Conservation (phyloP, 2,888 invertebrate species). For the Myathropa florea region DNA sequence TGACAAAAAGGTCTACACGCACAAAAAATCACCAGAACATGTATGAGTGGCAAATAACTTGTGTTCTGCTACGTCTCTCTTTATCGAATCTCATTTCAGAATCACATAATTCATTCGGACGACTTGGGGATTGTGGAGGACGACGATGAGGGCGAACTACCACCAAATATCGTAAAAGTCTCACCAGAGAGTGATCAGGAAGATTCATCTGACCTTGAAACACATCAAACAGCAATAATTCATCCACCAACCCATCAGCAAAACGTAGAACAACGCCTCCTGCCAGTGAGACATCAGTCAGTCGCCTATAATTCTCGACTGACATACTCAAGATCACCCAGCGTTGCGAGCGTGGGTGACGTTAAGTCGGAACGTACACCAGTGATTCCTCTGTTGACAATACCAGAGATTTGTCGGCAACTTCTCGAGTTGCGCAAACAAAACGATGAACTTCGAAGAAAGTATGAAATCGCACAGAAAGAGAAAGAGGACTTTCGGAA, state of each 20-base stretch:
- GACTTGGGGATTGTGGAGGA: slow-evolving; percentile 1
- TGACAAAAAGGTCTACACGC: slow-evolving; percentile 74
- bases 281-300: slow-evolving; percentile 32
- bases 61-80: not conserved
- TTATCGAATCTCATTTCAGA: not conserved
- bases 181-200: slow-evolving; percentile 64
- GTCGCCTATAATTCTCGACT: slow-evolving; percentile 9
- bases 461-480: slow-evolving; percentile 77
- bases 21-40: slow-evolving; percentile 74
- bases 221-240: slow-evolving; percentile 30
- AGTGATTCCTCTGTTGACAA: slow-evolving; percentile 76
- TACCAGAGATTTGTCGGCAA: slow-evolving; percentile 78
- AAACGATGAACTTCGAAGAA: slow-evolving; percentile 77
- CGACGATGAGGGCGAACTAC: slow-evolving; percentile 58
- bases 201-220: slow-evolving; percentile 37
- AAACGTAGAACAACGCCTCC: slow-evolving; percentile 11
- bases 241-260: slow-evolving; percentile 53
- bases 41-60: slow-evolving; percentile 51
- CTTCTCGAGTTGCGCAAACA: slow-evolving; percentile 77
- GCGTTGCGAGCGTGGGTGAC: slow-evolving; percentile 1
- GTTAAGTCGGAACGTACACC: slow-evolving; percentile 71
- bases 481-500: slow-evolving; percentile 78
- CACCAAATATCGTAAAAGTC: slow-evolving; percentile 72
- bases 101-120: not conserved
- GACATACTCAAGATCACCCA: slow-evolving; percentile 23